Conservation (phyloP, 2,113 vertebrate species). For the Gyps fulvus region DNA sequence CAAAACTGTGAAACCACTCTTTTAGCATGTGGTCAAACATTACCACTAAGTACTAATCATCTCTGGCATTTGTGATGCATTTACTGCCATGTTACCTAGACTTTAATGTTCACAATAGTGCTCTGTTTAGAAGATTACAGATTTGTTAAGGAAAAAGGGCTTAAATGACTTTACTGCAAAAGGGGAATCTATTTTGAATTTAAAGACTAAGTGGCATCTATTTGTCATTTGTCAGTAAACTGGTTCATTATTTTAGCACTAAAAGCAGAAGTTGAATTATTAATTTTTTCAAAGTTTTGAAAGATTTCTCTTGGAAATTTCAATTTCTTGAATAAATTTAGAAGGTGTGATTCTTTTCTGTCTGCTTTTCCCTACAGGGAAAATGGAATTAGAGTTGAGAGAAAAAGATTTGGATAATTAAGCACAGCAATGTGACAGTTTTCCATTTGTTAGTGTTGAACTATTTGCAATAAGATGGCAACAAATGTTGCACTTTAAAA, state of each 20-base stretch:
- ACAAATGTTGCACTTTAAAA: constrained; percentile 42
- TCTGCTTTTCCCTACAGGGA: not conserved
- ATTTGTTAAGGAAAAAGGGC: not conserved
- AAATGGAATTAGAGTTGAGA: not conserved
- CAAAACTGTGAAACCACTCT: not conserved
- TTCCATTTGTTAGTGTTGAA: constrained; percentile 5
- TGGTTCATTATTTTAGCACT: not conserved
- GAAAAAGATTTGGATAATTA: not conserved
- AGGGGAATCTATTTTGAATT: not conserved
- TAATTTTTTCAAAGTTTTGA: not conserved
- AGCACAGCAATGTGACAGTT: not conserved
- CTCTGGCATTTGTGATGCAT: not conserved
- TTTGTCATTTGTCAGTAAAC: not conserved
- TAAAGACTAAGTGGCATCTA: not conserved
- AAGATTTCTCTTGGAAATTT: not conserved
- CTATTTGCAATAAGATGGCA: constrained; percentile 5
- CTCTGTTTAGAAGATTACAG: not conserved
- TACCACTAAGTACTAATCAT: not conserved
- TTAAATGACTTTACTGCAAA: not conserved
- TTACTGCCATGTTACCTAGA: not conserved
- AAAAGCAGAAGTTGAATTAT: not conserved
- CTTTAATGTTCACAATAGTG: not conserved
- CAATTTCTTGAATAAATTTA: not conserved
- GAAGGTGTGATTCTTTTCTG: not conserved
- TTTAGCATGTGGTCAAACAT: not conserved